phyloP scores from a whole-genome alignment of 2,797 vertebrate species.

The Clarias pachynema region DNA sequence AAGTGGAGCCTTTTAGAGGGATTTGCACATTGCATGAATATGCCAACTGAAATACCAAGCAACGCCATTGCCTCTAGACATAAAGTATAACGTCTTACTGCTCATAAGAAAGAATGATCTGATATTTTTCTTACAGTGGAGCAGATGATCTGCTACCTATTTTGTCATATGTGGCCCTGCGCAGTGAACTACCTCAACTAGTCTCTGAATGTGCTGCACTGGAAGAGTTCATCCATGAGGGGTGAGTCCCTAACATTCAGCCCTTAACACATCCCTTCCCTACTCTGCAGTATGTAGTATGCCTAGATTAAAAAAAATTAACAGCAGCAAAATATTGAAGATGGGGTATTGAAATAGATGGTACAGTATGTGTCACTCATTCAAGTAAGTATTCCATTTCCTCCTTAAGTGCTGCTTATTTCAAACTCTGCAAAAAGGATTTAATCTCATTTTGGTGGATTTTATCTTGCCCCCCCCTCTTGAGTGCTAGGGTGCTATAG shows the following conservation, averaged over 20 bases:
- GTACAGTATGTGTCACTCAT: background rate
- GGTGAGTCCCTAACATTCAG: constrained; percentile 71
- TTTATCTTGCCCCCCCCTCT: constrained; percentile 27
- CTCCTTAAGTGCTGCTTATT: background rate
- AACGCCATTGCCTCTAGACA: background rate
- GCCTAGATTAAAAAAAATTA: background rate
- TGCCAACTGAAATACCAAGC: background rate
- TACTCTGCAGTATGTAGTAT: background rate
- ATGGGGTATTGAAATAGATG: background rate
- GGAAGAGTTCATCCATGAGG: constrained; percentile 96
- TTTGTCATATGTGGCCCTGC: constrained; percentile 89
- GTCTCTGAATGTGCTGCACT: constrained; percentile 89
- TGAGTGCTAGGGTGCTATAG: constrained; percentile 44
- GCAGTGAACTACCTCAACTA: constrained; percentile 85
- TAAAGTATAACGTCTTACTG: background rate
- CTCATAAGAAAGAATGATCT: background rate
- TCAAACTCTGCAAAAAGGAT: background rate
- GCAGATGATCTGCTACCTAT: constrained; percentile 94
- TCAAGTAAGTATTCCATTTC: background rate
- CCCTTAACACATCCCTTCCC: background rate
- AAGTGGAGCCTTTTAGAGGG: constrained; percentile 50
- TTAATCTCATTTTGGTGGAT: background rate
- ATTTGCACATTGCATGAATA: constrained; percentile 59
- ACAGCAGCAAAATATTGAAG: background rate
- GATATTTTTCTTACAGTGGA: constrained; percentile 71